Evolutionary conservation across 2,888 invertebrate species (phyloP), one percentile per base, ranked within the genome.

Genomic region (Patella pellucida): DNA sequence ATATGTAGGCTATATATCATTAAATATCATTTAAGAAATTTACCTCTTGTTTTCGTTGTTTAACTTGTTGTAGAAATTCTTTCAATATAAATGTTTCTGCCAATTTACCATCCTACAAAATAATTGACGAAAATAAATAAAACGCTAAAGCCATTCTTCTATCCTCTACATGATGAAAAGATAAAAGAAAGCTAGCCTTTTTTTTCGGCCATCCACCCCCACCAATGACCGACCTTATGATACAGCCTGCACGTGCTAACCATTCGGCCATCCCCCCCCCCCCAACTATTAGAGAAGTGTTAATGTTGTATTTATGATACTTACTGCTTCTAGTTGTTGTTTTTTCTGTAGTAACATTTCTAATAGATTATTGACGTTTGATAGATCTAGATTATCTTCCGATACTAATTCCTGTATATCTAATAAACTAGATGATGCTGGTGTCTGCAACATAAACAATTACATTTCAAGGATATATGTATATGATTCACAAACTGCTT

Each of bases 281-380:
- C 3, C 27, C 27, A n/a, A 27, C 41, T 9, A 41, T 41, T 7
- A 41, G 41, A 1, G 9, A 41, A 41, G 1, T 41, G 41, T 41
- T 41, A 31, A 27, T 31, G 31, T 31, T 4, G 0, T 41, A 41
- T 41, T 41, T 41, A 41, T 70, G n/a, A 14, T 41, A 84, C 87
- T 86, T 91, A 96, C 96, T 0, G 95, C 95, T 90, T 96, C 95
- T 31, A 97, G 92, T 71, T 95, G 92, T 73, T 95, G 94, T 90
- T 96, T 96, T 76, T 95, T 93, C 78, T 95, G 94, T 7, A 94
- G 94, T 73, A 97, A 92, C 75, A 96, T 93, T 85, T 95, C 95
- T 75, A 97, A 91, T 93, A 97, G 94, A 0, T 94, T 93, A 86
- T 96, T 95, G 0, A 97, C 95, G 88, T 96, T 96, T 0, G 94